Evolutionary conservation across 2,888 invertebrate genomes (phyloP), one percentile per base, ranked within the genome.

Genomic region (Drosophila demipolita): DNA sequence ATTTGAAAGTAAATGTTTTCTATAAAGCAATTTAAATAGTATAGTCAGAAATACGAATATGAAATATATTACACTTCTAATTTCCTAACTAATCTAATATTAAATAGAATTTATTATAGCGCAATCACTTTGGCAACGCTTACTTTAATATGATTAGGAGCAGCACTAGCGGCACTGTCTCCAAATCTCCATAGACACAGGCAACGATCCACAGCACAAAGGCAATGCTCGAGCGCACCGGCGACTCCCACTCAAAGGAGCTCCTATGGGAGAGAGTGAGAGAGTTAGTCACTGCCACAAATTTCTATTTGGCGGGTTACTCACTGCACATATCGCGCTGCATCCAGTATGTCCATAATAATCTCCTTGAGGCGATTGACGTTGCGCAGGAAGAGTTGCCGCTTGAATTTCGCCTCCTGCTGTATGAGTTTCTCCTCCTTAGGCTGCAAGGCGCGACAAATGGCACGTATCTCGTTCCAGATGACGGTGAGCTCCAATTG

Each of bases 231-330:
- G 98, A 98, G 80, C 97, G 95, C 45, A 97, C 92, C 62, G 96
- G 96, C 7, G 97, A 98, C 91, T 99, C 98, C 99, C 99, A 99
- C 93, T 98, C 97, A 91, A 99, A 98, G 93, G 98, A 99, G 93
- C 98, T 98, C 94, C 97, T 97, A 92, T 11, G 93, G 94, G 86
- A 8, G 20, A 6, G 38, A 8, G 6, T 29, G 15, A 35, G 3
- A 12, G 17, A 48, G 33, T 48, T n/a, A 48, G 40, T 35, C n/a
- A 12, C 4, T 32, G n/a, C n/a, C 23, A 1, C 7, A 17, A 15
- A 12, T 15, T 1, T 8, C 17, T 9, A 7, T 1, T 7, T 0
- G 53, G 3, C 5, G 12, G n/a, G 7, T 3, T 36, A 87, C 97
- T 95, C 93, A 97, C 97, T 98, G 97, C 81, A 99, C 95, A 92